These are phyloP conservation scores for Thunnus albacares DNA, from an alignment of 2,797 vertebrate genomes.

Conservation along the genomic window DNA sequence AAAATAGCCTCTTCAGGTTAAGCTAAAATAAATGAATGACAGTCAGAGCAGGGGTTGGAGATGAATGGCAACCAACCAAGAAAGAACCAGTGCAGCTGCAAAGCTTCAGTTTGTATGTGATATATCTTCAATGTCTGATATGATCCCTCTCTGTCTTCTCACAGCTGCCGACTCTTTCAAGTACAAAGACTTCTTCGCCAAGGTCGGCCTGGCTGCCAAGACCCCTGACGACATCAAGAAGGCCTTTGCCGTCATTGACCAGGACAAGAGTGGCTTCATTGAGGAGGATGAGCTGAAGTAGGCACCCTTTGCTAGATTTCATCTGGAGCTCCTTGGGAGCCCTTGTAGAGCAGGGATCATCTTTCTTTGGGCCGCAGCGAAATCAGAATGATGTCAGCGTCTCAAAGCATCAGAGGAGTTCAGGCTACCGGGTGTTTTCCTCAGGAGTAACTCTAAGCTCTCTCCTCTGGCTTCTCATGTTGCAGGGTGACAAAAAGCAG, in stretches of 20 bases:
- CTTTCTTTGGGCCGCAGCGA: conserved; percentile 34
- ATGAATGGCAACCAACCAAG: background rate
- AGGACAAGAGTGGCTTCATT: conserved; percentile 90
- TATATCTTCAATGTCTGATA: conserved; percentile 2
- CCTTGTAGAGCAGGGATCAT: conserved; percentile 32
- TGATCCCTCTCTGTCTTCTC: conserved; percentile 27
- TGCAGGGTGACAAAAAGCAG: background rate
- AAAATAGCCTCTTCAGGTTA: background rate
- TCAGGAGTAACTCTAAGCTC: conserved; percentile 25
- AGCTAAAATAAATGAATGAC: conserved; percentile 3
- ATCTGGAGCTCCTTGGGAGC: conserved; percentile 17
- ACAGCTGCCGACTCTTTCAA: conserved; percentile 90
- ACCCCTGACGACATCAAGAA: conserved; percentile 83
- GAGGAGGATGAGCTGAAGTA: conserved; percentile 92
- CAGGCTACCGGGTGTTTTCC: conserved; percentile 1
- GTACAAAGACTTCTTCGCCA: conserved; percentile 88
- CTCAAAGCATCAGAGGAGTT: conserved; percentile 33
- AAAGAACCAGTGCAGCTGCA: background rate
- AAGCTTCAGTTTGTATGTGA: background rate
- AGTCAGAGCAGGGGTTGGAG: background rate
- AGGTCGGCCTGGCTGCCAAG: conserved; percentile 87
- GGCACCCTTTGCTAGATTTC: conserved; percentile 43
- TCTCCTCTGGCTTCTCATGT: conserved; percentile 13
- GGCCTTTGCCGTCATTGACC: conserved; percentile 89
- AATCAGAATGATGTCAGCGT: conserved; percentile 45